A percentile compares a stretch with the other conserved stretches of the same genome.
Evolutionary conservation across 2,888 invertebrate species (phyloP).

Genomic region (Hanleya hanleyi): DNA sequence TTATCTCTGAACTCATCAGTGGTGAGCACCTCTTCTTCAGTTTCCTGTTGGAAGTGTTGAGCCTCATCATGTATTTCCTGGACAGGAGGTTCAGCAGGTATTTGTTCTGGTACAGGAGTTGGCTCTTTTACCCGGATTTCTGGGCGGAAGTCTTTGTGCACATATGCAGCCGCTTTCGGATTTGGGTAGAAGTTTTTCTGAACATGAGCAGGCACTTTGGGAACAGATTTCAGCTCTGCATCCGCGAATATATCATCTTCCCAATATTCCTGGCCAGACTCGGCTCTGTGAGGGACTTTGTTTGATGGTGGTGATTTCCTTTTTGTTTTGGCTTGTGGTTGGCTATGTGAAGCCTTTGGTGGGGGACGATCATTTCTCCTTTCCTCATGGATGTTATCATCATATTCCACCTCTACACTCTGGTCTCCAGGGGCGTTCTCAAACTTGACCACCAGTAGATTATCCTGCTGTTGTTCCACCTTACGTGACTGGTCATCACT

Average conservation of each 20-base stretch:
- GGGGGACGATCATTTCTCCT: background rate
- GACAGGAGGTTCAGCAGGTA: background rate
- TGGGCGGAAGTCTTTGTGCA: background rate
- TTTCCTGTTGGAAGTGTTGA: background rate
- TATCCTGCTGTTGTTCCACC: conserved; percentile 27
- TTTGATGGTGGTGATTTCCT: background rate
- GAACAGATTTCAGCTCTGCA: background rate
- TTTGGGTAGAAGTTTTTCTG: background rate
- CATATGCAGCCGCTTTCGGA: background rate
- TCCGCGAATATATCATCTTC: conserved; percentile 5
- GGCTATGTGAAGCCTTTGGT: background rate
- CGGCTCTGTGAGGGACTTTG: background rate
- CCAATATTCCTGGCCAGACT: conserved; percentile 1
- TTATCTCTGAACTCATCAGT: background rate
- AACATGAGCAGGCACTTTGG: background rate
- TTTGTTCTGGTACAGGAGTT: background rate
- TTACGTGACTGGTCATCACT: conserved; percentile 25
- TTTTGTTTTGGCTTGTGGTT: background rate
- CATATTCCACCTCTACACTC: conserved; percentile 2
- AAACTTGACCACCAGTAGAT: conserved; percentile 24
- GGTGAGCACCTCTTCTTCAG: too few species aligned
- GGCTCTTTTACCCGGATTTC: background rate
- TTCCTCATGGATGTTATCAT: background rate
- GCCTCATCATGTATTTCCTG: too few species aligned
- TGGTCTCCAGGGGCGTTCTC: conserved; percentile 15